Evolutionary conservation across 1,140 invertebrate species (phyloP).

Genomic region (Wasmannia auropunctata): DNA sequence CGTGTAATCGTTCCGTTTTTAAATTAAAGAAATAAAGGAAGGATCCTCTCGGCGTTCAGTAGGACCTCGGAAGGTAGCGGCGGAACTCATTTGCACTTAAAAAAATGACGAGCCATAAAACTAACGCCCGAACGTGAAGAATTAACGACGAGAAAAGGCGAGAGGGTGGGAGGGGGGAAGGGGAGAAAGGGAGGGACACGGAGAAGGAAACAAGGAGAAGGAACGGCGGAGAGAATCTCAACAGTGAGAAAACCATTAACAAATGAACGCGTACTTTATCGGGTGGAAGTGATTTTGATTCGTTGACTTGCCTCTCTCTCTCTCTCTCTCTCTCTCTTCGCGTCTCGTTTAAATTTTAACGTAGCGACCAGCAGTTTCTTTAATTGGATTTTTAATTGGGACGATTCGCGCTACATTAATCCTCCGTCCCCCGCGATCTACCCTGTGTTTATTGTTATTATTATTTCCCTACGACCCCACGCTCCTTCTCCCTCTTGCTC

Average conservation of each 20-base stretch:
- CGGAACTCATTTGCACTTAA: conserved; percentile 85
- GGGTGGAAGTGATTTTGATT: conserved; percentile 85
- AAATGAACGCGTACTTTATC: conserved; percentile 84
- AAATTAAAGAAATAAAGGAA: conserved; percentile 83
- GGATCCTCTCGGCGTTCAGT: conserved; percentile 59
- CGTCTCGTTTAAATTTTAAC: conserved; percentile 82
- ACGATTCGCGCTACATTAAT: conserved; percentile 84
- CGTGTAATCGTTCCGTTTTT: conserved; percentile 80
- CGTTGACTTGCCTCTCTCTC: conserved; percentile 73
- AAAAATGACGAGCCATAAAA: conserved; percentile 85
- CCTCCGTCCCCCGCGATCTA: conserved; percentile 60
- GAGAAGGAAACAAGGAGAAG: conserved; percentile 5
- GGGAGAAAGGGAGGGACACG: not conserved
- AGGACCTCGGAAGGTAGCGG: conserved; percentile 56
- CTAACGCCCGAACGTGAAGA: conserved; percentile 79
- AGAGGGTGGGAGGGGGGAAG: conserved; percentile 50
- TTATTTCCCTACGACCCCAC: conserved; percentile 61
- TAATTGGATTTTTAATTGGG: conserved; percentile 85
- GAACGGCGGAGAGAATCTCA: conserved; percentile 67
- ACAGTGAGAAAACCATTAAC: conserved; percentile 79
- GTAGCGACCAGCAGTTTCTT: conserved; percentile 76
- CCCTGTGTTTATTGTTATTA: conserved; percentile 76
- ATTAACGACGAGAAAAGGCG: conserved; percentile 75
- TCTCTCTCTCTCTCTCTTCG: no score
- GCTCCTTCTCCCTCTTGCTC: not conserved